Base-by-base conservation (phyloP, 35 echinoderm and acorn worm genomes). In the Chiridota heheva region DNA sequence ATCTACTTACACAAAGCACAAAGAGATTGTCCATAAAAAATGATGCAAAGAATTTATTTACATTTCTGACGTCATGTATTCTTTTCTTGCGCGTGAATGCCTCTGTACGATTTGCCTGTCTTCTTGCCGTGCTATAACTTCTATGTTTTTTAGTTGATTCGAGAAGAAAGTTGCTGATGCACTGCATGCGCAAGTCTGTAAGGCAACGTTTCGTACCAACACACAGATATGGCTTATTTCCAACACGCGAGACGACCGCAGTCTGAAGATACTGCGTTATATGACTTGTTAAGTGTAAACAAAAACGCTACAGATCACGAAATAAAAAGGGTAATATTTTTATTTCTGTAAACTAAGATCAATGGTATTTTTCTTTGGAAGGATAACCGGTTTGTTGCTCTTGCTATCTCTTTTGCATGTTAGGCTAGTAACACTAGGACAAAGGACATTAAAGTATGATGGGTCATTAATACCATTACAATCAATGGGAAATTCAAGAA, bases 201-300 rank as follows among this genome's bases (percentile, higher is more conserved):
- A n/a, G n/a, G n/a, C n/a, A n/a, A n/a, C n/a, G n/a, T n/a, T n/a
- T n/a, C n/a, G n/a, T n/a, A n/a, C n/a, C n/a, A n/a, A n/a, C n/a
- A n/a, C n/a, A n/a, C n/a, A n/a, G n/a, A n/a, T n/a, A 78, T 78
- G 75, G 75, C 75, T 26, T 78, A 60, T 78, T 78, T 78, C 34
- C 75, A 78, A 13, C 75, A 56, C 8, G 75, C 51, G 26, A 29
- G 43, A 42, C 36, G 30, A 78, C 75, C 75, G 38, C 51, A 78
- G 34, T 53, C 84, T 10, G 78, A 43, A 34, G 92, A 96, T 81
- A 90, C 74, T 48, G 82, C 38, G 35, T 75, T 96, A 13, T 96
- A 96, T 25, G 92, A 96, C 4, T 32, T 86, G 48, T 73, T 96
- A 69, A 82, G 87, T 60, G 92, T 96, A 40, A 45, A 81, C 29